Evolutionary conservation across 2,888 invertebrate species (phyloP).

Genomic region (Molorchus minor): DNA sequence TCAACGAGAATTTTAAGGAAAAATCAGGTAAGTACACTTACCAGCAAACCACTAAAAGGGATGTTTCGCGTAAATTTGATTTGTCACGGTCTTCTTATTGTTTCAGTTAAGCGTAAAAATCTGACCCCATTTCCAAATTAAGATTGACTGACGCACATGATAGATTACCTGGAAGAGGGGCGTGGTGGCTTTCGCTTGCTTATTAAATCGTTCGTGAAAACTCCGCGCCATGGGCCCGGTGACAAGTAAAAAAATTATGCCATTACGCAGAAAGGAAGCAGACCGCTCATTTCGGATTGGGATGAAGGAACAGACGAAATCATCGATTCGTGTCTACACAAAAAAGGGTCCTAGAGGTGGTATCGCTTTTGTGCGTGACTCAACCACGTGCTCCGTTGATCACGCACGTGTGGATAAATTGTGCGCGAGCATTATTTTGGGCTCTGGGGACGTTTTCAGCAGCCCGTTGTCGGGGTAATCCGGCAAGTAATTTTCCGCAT

Average conservation of each 20-base stretch:
- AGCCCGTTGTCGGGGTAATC: conserved; percentile 35
- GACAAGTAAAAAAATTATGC: conserved; percentile 33
- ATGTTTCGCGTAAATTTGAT: too few species aligned
- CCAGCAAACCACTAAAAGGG: too few species aligned
- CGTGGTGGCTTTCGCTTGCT: conserved; percentile 42
- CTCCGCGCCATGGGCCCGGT: conserved; percentile 13
- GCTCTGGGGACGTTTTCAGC: conserved; percentile 35
- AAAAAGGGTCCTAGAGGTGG: conserved; percentile 30
- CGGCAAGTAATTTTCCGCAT: conserved; percentile 44
- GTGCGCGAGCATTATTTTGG: conserved; percentile 32
- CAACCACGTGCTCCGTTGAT: conserved; percentile 39
- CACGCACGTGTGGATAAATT: conserved; percentile 42
- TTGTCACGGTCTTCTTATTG: too few species aligned
- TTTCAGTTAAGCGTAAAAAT: too few species aligned
- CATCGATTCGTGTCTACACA: conserved; percentile 23
- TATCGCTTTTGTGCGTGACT: conserved; percentile 42
- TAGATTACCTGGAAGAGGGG: conserved; percentile 38
- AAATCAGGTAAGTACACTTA: too few species aligned
- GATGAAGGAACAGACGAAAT: conserved; percentile 8
- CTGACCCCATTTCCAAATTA: too few species aligned
- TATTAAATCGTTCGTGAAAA: conserved; percentile 47
- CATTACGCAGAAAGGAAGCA: conserved; percentile 25
- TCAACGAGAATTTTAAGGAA: too few species aligned
- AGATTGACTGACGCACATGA: conserved; percentile 17
- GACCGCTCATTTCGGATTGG: conserved; percentile 21